These are phyloP conservation scores for Phortica okadai DNA, from an alignment of 2,888 invertebrate species.

Conservation along the genomic window DNA sequence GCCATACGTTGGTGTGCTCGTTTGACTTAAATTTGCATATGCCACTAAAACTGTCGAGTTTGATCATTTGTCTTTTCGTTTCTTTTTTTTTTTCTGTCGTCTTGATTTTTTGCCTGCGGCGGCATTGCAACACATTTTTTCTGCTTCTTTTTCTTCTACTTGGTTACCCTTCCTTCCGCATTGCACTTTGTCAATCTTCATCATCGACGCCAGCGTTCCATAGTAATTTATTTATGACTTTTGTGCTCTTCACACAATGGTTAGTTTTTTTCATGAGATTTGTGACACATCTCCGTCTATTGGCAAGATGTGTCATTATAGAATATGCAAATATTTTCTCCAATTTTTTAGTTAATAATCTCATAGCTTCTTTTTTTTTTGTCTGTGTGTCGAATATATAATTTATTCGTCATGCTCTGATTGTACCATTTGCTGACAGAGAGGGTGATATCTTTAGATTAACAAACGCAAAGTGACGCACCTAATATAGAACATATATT, in stretches of 20 bases:
- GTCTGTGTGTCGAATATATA: no score
- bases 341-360: no score
- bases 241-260: not conserved
- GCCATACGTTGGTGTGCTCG: not conserved
- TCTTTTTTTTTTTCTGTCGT: conserved; percentile 15
- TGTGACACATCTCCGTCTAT: no score
- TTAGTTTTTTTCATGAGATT: not conserved
- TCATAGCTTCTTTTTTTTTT: no score
- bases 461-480: no score
- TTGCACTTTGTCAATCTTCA: not conserved
- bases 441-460: no score
- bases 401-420: no score
- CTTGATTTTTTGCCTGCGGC: conserved; percentile 8
- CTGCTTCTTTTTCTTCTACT: not conserved
- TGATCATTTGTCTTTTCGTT: conserved; percentile 27
- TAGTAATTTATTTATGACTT: conserved; percentile 18
- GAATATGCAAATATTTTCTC: no score
- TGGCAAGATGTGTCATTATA: no score
- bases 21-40: conserved; percentile 30
- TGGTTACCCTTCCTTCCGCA: not conserved
- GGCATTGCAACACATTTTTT: conserved; percentile 13
- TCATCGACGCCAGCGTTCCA: conserved; percentile 6
- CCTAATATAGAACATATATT: no score
- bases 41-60: conserved; percentile 32
- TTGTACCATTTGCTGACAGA: no score